Conservation (phyloP, 2,888 invertebrate genomes). For the Unio pictorum region DNA sequence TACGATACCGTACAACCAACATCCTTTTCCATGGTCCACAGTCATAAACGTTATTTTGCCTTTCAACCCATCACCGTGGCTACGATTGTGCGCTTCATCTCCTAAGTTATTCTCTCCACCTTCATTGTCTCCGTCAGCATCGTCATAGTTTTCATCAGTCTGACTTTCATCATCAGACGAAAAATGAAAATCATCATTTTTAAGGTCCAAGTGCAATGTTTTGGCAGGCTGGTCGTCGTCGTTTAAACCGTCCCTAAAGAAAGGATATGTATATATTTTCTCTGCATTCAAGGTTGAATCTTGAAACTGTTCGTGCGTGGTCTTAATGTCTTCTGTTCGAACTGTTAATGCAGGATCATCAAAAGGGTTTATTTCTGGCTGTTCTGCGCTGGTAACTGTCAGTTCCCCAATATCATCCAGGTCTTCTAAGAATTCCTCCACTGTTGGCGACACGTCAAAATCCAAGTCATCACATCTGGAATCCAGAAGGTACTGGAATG, state of each 20-base stretch:
- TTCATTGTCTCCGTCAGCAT: slow-evolving; percentile 1
- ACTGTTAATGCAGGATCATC: too few species aligned
- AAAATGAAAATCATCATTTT: slow-evolving; percentile 1
- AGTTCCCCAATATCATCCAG: slow-evolving; percentile 7
- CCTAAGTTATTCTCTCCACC: not conserved
- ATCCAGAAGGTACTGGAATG: slow-evolving; percentile 5
- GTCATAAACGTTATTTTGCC: slow-evolving; percentile 5
- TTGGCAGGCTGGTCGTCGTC: not conserved
- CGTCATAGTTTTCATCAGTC: slow-evolving; percentile 1
- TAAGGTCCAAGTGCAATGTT: too few species aligned
- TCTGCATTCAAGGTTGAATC: not conserved
- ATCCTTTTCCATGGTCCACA: slow-evolving; percentile 13
- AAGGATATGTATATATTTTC: slow-evolving; percentile 1
- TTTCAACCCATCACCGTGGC: not conserved
- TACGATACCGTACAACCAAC: slow-evolving; percentile 19
- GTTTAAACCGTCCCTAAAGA: not conserved
- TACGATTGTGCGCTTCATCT: not conserved
- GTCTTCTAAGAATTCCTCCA: slow-evolving; percentile 10
- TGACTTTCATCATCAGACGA: slow-evolving; percentile 6
- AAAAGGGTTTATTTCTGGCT: too few species aligned
- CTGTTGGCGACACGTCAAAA: slow-evolving; percentile 6
- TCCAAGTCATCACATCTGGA: slow-evolving; percentile 1
- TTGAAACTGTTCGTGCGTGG: too few species aligned
- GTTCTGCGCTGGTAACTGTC: not conserved
- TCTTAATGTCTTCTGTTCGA: too few species aligned